Conservation (phyloP, 2,888 invertebrate genomes). For the Amblyjoppa proteus region DNA sequence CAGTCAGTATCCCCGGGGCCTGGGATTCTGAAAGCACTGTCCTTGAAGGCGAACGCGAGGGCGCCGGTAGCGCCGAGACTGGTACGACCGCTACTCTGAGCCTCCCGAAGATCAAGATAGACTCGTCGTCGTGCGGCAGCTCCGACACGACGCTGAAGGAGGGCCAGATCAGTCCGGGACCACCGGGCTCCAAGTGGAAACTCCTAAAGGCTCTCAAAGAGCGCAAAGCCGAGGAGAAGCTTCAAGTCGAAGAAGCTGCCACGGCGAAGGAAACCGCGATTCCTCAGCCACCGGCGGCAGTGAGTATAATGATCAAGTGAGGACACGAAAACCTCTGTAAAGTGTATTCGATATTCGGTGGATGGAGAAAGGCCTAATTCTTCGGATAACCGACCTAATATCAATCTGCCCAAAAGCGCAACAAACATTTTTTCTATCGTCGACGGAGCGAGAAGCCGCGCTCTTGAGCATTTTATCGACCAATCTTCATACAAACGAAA, state of each 20-base stretch:
- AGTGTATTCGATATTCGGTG: constrained; percentile 82
- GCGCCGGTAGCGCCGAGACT: constrained; percentile 80
- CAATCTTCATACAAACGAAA: constrained; percentile 18
- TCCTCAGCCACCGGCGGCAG: constrained; percentile 81
- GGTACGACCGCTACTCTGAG: constrained; percentile 81
- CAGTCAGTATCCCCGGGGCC: constrained; percentile 83
- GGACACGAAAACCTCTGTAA: constrained; percentile 82
- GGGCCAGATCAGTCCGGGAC: constrained; percentile 84
- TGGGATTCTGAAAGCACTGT: constrained; percentile 84
- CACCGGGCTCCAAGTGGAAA: constrained; percentile 95
- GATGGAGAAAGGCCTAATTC: constrained; percentile 71
- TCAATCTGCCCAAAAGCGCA: neutral
- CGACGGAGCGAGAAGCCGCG: neutral
- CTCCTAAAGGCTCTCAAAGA: constrained; percentile 95
- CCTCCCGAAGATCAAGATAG: constrained; percentile 86
- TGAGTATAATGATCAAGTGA: constrained; percentile 84
- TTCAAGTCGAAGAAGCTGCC: constrained; percentile 85
- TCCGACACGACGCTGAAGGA: constrained; percentile 82
- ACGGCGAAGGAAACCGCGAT: constrained; percentile 78
- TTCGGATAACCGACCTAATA: neutral
- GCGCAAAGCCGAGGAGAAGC: constrained; percentile 94
- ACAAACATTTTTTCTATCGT: neutral
- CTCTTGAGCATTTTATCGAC: neutral
- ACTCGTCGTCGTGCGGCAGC: constrained; percentile 83
- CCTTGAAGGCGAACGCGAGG: constrained; percentile 82